Evolutionary conservation across 2,113 vertebrate genomes (phyloP).

Genomic region (Sinocyclocheilus anophthalmus): DNA sequence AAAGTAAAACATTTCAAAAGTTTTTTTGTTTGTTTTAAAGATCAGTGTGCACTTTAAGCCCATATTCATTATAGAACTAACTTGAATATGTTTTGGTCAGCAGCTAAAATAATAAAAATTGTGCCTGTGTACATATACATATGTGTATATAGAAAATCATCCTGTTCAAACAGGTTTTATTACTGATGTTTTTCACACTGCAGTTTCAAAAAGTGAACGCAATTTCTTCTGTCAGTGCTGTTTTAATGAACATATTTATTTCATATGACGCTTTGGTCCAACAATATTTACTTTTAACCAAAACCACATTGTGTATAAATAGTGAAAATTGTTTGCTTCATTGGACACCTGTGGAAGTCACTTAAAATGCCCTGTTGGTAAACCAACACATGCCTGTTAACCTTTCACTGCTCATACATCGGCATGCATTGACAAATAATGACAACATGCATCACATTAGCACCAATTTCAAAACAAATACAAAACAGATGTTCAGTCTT

Average conservation of each 20-base stretch:
- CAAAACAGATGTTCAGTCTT: background rate
- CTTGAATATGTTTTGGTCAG: too few relatives aligned
- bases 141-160: too few relatives aligned
- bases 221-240: background rate
- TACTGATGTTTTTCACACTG: conserved; percentile 1
- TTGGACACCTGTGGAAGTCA: conserved; percentile 13
- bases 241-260: conserved; percentile 27
- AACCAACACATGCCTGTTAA: conserved; percentile 28
- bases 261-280: conserved; percentile 47
- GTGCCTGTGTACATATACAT: too few relatives aligned
- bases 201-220: background rate
- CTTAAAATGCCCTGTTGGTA: conserved; percentile 29
- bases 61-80: too few relatives aligned
- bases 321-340: conserved; percentile 2
- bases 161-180: background rate
- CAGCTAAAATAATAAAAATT: too few relatives aligned
- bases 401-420: conserved; percentile 18
- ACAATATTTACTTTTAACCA: conserved; percentile 14
- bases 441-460: conserved; percentile 29
- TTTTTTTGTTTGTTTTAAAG: too few relatives aligned
- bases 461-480: conserved; percentile 46
- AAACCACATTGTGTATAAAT: conserved; percentile 28
- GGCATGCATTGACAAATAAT: conserved; percentile 30
- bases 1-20: too few relatives aligned
- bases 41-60: too few relatives aligned